Evolutionary conservation across 2,113 vertebrate genomes (phyloP), one percentile per base, ranked within the genome.

Genomic region (Xiphias gladius): DNA sequence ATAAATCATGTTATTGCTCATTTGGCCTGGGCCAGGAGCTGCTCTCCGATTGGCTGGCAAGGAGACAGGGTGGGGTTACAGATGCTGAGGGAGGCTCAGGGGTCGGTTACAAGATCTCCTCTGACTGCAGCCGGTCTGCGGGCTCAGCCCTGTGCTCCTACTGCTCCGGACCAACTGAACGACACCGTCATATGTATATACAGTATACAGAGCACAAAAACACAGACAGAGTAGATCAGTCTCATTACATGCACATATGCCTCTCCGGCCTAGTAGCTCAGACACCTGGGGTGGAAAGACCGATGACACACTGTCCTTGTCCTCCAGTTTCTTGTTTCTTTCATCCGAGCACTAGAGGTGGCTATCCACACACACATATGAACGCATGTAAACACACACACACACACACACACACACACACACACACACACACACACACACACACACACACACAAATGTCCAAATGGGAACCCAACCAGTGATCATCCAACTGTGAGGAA

Each of bases 1-100:
- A 91, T 92, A 84, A 93, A 93, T 93, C 87, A 87, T 46, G 76
- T 82, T 90, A 87, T 71, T 84, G 85, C 86, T 88, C 79, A 74
- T 86, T 92, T 73, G 88, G 85, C 66, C 35, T 70, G 70, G 83
- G 28, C 67, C 1, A n/a, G 57, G 39, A 54, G 66, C 62, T 0
- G 43, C 37, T 61, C 55, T 66, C 55, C 28, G 50, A 91, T 87
- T 92, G 90, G 91, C 83, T 75, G 8, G 55, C 52, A 43, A 64
- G 50, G 82, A 81, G 80, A 79, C 73, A 73, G 89, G 90, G 89
- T 83, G 88, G 79, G 84, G 87, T 83, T 48, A 46, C 80, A 87
- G 84, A 88, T 73, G 80, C 79, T 69, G 54, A 75, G 65, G 65
- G 72, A 81, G 76, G 32, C 74, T 76, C 12, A 0, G 52, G 37